Conservation (phyloP, 2,888 invertebrate species). For the Caenorhabditis wallacei region DNA sequence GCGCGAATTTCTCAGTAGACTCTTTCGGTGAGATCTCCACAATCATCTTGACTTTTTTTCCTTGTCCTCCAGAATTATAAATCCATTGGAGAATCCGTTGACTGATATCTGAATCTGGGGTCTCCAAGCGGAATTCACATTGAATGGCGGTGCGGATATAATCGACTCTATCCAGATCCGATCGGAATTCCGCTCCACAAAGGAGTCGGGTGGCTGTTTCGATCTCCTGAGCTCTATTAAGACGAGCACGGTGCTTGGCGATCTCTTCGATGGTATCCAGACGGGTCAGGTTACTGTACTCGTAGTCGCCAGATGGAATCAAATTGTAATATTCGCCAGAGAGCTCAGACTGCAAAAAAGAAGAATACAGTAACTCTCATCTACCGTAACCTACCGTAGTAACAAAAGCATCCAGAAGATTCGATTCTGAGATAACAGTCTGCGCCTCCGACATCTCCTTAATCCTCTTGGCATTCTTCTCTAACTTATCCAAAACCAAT, state of each 20-base stretch:
- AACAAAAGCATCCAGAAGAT: constrained; percentile 43
- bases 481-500: constrained; percentile 54
- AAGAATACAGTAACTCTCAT: background rate
- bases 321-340: constrained; percentile 85
- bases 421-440: constrained; percentile 51
- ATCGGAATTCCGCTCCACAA: constrained; percentile 57
- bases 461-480: constrained; percentile 55
- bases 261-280: constrained; percentile 51
- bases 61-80: constrained; percentile 80
- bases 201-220: constrained; percentile 66
- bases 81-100: constrained; percentile 85
- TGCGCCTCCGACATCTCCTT: constrained; percentile 44
- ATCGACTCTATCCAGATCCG: constrained; percentile 59
- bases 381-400: constrained; percentile 37
- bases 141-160: constrained; percentile 67
- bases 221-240: constrained; percentile 65
- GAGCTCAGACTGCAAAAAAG: constrained; percentile 82
- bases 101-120: constrained; percentile 84
- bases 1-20: constrained; percentile 41
- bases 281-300: constrained; percentile 73
- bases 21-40: constrained; percentile 50
- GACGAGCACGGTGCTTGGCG: constrained; percentile 34
- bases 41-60: constrained; percentile 38
- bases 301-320: constrained; percentile 84
- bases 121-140: constrained; percentile 83